Base-by-base conservation (phyloP, 2,113 vertebrate genomes). In the Rhodinocichla rosea region DNA sequence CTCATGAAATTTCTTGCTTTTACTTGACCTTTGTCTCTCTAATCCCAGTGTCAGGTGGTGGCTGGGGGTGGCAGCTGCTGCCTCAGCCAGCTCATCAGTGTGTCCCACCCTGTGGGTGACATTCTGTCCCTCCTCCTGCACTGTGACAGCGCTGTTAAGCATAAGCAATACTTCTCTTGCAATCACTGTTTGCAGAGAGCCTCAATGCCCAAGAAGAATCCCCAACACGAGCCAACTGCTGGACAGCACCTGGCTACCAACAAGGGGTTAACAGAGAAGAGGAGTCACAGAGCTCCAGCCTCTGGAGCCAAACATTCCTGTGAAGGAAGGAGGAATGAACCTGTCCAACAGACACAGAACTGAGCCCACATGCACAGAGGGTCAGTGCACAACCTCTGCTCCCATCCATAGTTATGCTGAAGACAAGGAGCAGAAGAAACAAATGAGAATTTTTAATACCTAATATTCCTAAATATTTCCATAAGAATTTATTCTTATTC, bases 361-460 rank as follows among this genome's bases (percentile, higher is more conserved):
- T 35, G 18, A 88, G 30, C 40, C 37, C 32, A 52, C 11, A 10
- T 9, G 7, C 6, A 63, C 8, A 22, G 6, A n/a, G 5, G 49
- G 18, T 28, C 37, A 64, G 27, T 6, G 52, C 12, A 42, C 12
- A 11, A 9, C 9, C 39, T 68, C 37, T 77, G 37, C 42, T 63
- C 39, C 11, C 23, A 13, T 5, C 69, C 20, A 26, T 0, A 19
- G 16, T 7, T 26, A 37, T 4, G 15, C 1, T 64, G 33, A 55
- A 50, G 13, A 44, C 15, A 49, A 0, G 6, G 6, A 73, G 7
- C 1, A 59, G 39, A 21, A 24, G 4, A 47, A 28, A 71, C 0
- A 32, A 7, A 33, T 10, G 4, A 32, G 2, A 53, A 28, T 11
- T 20, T 23, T 80, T 68, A 59, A 44, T n/a, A 53, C 3, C 21